phyloP scores from a whole-genome alignment of 2,113 vertebrate genomes.

The Indicator indicator region DNA sequence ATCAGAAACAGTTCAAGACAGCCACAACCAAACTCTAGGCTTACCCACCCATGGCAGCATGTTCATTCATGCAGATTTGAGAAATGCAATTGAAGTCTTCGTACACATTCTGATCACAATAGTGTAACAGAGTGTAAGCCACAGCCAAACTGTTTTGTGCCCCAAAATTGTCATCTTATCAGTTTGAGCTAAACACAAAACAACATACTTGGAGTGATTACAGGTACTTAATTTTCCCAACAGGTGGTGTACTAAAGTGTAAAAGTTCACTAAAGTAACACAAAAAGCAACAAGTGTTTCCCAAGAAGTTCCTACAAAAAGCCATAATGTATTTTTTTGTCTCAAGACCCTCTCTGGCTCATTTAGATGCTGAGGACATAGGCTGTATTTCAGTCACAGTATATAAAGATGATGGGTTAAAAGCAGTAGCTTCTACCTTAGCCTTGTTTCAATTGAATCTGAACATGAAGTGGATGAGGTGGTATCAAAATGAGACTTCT shows the following conservation, averaged over 20 bases:
- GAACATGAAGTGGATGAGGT: neutral
- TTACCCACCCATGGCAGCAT: neutral
- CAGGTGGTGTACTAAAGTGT: accelerated
- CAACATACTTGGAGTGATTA: accelerated
- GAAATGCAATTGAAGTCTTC: neutral
- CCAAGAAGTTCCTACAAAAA: neutral
- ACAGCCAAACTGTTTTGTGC: neutral
- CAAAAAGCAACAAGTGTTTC: neutral
- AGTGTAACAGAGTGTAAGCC: neutral
- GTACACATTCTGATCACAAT: accelerated
- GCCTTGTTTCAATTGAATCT: neutral
- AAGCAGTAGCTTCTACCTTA: neutral
- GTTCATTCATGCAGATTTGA: neutral
- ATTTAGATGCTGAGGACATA: neutral
- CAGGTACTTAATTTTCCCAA: neutral
- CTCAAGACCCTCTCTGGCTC: accelerated
- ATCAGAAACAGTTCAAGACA: neutral
- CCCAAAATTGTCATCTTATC: neutral
- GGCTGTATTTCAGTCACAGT: neutral
- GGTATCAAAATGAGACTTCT: neutral
- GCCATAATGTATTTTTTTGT: neutral
- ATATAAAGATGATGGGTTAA: neutral
- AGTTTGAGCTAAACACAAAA: neutral
- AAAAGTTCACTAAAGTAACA: neutral
- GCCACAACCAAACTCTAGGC: neutral